These are phyloP conservation scores for Callopanchax toddi DNA, from an alignment of 2,113 vertebrate species.

Conservation along the genomic window DNA sequence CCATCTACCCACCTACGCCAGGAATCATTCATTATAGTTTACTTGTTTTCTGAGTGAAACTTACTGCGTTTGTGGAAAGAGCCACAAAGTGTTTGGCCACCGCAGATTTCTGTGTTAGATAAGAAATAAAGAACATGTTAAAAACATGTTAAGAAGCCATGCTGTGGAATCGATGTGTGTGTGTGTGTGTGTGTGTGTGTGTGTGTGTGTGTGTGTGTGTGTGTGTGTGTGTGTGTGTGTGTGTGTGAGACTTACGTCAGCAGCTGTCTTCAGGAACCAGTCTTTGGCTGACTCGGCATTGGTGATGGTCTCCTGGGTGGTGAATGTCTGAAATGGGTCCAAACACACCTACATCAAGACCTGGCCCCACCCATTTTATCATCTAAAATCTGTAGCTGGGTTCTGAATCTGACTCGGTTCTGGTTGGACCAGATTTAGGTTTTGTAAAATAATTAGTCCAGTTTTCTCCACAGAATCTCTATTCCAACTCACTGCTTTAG, in stretches of 20 bases:
- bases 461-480: too few species aligned
- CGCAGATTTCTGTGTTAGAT: conserved; percentile 80
- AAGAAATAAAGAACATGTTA: not conserved
- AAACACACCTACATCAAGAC: not conserved
- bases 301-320: conserved; percentile 99
- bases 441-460: too few species aligned
- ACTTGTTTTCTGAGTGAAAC: conserved; percentile 58
- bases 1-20: too few species aligned
- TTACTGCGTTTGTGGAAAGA: conserved; percentile 96
- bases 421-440: too few species aligned
- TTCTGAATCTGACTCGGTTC: too few species aligned
- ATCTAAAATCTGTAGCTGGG: too few species aligned
- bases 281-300: conserved; percentile 96
- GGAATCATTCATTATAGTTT: too few species aligned
- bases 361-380: too few species aligned
- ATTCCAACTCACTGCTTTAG: too few species aligned
- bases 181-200: too few species aligned
- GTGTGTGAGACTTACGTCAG: conserved; percentile 84
- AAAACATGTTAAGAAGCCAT: not conserved
- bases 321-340: conserved; percentile 87
- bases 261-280: conserved; percentile 89
- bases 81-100: conserved; percentile 98
- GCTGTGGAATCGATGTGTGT: not conserved
- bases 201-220: too few species aligned
- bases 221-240: too few species aligned